Base-by-base conservation (phyloP, 64 coral and sea anemone species). In the Stichodactyla mertensii region DNA sequence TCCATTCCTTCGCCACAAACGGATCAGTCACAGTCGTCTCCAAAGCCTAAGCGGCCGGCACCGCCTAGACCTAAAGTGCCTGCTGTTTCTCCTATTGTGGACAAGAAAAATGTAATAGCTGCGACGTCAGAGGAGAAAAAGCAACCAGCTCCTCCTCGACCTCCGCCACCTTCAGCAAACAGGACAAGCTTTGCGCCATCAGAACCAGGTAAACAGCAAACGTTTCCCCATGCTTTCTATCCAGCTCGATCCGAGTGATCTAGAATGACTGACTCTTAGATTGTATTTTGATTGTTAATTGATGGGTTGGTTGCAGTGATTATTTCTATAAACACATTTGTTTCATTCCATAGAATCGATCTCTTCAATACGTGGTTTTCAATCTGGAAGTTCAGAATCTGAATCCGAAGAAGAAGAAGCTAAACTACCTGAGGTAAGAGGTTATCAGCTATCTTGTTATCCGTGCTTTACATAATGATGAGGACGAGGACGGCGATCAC, bases 11-110 rank as follows among this genome's bases (percentile, higher is more conserved):
- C 36, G 6, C 51, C 36, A 81, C 16, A 4, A 0, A 55, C 52
- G 52, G 78, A 81, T 81, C 51, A 81, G 20, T 81, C 78, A 18
- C 15, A 81, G 19, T 52, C 60, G 51, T 85, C 83, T 61, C 57
- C 83, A 54, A 85, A 85, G 28, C 83, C 83, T 11, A 85, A 85
- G 13, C 83, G 83, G 0, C 83, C 83, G 13, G 83, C 83, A 23
- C 83, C 83, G 7, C 83, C 83, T 18, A 55, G 83, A 61, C 83
- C 83, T 16, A 85, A 57, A 62, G 83, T 28, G 16, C 83, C 83
- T 85, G 27, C 45, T 81, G 36, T 81, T 16, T 52, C 53, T 55
- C 51, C 51, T 15, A 14, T 55, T 53, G 9, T 53, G 54, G 20
- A 81, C 19, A 81, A 81, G 54, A 20, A 55, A 52, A 19, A 81